Conservation (phyloP, 1,140 invertebrate genomes). For the Drosophila santomea region DNA sequence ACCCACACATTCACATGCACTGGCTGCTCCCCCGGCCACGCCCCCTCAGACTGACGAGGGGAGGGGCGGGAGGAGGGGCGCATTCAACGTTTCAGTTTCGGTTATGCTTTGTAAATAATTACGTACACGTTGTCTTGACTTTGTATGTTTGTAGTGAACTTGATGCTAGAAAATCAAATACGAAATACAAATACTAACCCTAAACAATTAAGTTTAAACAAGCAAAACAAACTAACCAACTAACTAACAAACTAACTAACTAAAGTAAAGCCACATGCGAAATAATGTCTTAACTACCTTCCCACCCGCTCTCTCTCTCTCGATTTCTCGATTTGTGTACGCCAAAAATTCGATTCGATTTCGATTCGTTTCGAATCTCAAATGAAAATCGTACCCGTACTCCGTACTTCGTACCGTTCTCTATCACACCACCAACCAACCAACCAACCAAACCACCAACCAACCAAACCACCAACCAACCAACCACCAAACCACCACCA, state of each 20-base stretch:
- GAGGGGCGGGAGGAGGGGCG: conserved; percentile 33
- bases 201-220: conserved; percentile 62
- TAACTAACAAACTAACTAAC: conserved; percentile 48
- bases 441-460: conserved; percentile 31
- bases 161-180: conserved; percentile 70
- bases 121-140: conserved; percentile 76
- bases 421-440: conserved; percentile 35
- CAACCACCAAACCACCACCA: conserved; percentile 60
- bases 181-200: conserved; percentile 61
- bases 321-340: conserved; percentile 57
- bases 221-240: conserved; percentile 47
- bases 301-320: conserved; percentile 75
- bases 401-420: conserved; percentile 48
- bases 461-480: conserved; percentile 40
- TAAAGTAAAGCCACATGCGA: conserved; percentile 63
- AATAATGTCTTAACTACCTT: conserved; percentile 77
- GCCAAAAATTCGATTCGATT: conserved; percentile 52
- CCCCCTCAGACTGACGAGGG: conserved; percentile 3
- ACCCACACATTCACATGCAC: conserved; percentile 29
- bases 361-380: conserved; percentile 63
- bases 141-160: conserved; percentile 81
- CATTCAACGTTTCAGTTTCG: conserved; percentile 64
- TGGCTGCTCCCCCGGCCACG: conserved; percentile 9
- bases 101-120: conserved; percentile 81
- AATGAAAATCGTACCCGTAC: conserved; percentile 40